Percentiles rank a stretch among this genome's conserved stretches.
Evolutionary conservation across 2,113 vertebrate species (phyloP).

Genomic region (Xyrauchen texanus): DNA sequence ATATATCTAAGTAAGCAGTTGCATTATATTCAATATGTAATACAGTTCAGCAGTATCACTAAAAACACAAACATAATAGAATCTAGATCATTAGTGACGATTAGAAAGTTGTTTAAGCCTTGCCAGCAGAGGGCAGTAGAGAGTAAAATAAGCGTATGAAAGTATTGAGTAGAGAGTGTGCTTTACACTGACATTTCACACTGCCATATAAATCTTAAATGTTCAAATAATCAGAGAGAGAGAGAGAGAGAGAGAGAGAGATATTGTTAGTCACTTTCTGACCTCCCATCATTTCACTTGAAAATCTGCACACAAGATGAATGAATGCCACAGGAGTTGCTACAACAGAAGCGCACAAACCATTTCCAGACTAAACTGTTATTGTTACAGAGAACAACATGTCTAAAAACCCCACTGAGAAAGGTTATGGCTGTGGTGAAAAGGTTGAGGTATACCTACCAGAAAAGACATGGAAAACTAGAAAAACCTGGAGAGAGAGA

Average conservation of each 20-base stretch:
- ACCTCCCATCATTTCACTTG: neutral
- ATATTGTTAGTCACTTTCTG: neutral
- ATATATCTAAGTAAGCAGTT: too few relatives aligned
- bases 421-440: neutral
- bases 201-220: conserved; percentile 1
- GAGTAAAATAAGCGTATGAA: neutral
- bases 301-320: neutral
- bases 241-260: conserved; percentile 32
- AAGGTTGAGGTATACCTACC: neutral
- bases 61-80: too few relatives aligned
- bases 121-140: conserved; percentile 20
- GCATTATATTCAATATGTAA: too few relatives aligned
- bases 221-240: neutral
- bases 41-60: too few relatives aligned
- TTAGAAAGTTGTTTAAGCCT: too few relatives aligned
- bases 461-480: neutral
- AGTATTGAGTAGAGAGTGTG: neutral
- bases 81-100: too few relatives aligned
- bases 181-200: neutral
- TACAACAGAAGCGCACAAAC: neutral
- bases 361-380: neutral
- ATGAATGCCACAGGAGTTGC: neutral
- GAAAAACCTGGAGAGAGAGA: neutral
- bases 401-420: neutral
- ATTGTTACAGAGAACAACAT: neutral